Evolutionary conservation across 2,888 invertebrate genomes (phyloP).

Genomic region (Lithophane socia): DNA sequence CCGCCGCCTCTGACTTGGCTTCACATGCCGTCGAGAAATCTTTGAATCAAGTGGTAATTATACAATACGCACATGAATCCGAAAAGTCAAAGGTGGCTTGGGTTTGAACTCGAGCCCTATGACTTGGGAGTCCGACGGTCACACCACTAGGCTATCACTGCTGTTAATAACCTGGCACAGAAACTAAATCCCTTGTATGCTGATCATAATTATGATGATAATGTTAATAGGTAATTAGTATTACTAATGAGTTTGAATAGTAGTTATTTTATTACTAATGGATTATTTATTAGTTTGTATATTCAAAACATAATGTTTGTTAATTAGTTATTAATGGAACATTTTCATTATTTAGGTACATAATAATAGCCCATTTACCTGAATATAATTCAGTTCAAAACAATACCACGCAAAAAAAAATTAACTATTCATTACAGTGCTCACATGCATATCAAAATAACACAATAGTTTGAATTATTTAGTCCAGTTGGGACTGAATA

Average conservation of each 20-base stretch:
- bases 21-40: too few relatives aligned
- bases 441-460: slow-evolving; percentile 17
- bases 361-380: not conserved
- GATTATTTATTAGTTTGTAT: not conserved
- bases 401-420: slow-evolving; percentile 17
- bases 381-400: slow-evolving; percentile 1
- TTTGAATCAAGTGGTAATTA: too few relatives aligned
- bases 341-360: not conserved
- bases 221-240: not conserved
- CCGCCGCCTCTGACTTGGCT: too few relatives aligned
- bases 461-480: slow-evolving; percentile 33
- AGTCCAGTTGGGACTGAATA: not conserved
- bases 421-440: slow-evolving; percentile 18
- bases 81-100: too few relatives aligned
- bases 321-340: not conserved
- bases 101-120: too few relatives aligned
- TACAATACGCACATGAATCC: too few relatives aligned
- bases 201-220: not conserved
- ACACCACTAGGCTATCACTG: too few relatives aligned
- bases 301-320: not conserved
- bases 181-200: not conserved
- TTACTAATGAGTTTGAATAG: not conserved
- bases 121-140: too few relatives aligned
- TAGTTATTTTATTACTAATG: too few relatives aligned
- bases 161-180: not conserved